Base-by-base conservation (phyloP, 2,797 vertebrate species). In the Microhierax caerulescens region DNA sequence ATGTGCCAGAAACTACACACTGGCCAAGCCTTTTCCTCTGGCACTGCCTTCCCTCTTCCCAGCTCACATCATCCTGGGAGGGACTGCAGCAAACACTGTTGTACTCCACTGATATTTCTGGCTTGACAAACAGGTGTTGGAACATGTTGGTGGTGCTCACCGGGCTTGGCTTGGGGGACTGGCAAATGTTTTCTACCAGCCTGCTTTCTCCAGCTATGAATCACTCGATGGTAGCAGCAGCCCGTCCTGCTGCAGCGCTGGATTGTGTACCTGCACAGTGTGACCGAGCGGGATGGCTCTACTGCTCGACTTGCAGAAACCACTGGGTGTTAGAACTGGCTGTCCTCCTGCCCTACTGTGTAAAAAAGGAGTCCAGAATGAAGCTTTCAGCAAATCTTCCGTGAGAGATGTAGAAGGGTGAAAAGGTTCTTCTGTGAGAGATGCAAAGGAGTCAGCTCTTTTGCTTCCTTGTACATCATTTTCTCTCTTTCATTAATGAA, bases 321-420 rank as follows among this genome's bases (percentile, higher is more conserved):
- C 1, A 1, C 15, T 5, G 36, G 50, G 24, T 14, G 3, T 56
- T 10, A 34, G 39, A 54, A 39, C 36, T 1, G 2, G 10, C 50
- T 14, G 23, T n/a, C 14, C 30, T 53, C n/a, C 30, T 39, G 57
- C 28, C 45, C 70, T 64, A 50, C 43, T 7, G 24, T 10, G 0
- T 34, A 34, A 39, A 12, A 19, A 22, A 37, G 43, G 21, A 24
- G 50, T n/a, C 37, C 63, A 75, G 54, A n/a, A 11, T 0, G 17
- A 68, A 51, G 69, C 77, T 75, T 45, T 25, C 37, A 27, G 63
- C 43, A 56, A 30, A 45, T 20, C 43, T 37, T 41, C 78, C 60
- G 37, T 3, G n/a, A 17, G 4, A 34, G 18, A 12, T 9, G 11
- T 18, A 67, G 37, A 68, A 24, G 30, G 19, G 6, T 21, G 27